phyloP scores from a whole-genome alignment of 2,797 vertebrate species.

The Semotilus atromaculatus region DNA sequence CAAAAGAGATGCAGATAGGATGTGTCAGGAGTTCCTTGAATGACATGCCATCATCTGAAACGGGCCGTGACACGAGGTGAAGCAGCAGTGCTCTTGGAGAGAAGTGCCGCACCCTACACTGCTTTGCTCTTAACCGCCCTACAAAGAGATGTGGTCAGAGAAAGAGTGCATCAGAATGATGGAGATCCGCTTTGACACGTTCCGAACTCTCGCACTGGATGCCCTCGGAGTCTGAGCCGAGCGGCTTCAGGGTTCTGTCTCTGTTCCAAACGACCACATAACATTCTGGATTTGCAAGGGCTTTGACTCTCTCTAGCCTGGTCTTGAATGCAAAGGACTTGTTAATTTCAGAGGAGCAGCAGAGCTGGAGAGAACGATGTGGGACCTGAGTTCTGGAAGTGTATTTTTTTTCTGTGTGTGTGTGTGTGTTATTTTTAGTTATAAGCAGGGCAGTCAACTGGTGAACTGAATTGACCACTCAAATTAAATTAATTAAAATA shows the following conservation, averaged over 20 bases:
- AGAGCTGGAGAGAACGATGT: not conserved
- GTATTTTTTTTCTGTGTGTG: too few species aligned
- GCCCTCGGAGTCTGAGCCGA: not conserved
- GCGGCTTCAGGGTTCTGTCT: conserved; percentile 13
- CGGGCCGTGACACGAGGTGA: not conserved
- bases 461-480: not conserved
- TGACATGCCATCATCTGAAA: conserved; percentile 35
- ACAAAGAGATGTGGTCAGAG: not conserved
- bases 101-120: not conserved
- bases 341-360: not conserved
- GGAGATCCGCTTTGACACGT: conserved; percentile 35
- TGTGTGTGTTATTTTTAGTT: not conserved
- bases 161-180: not conserved
- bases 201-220: conserved; percentile 31
- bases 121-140: conserved; percentile 24
- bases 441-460: not conserved
- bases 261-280: conserved; percentile 8
- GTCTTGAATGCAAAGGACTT: conserved; percentile 19
- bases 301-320: conserved; percentile 23
- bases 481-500: not conserved
- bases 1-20: conserved; percentile 46
- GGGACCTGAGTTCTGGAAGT: not conserved
- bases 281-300: conserved; percentile 3
- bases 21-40: conserved; percentile 50
- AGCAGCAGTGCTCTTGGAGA: not conserved